These are phyloP conservation scores for Callithrix jacchus DNA, from an alignment of 2,113 vertebrate species.

Conservation along the genomic window DNA sequence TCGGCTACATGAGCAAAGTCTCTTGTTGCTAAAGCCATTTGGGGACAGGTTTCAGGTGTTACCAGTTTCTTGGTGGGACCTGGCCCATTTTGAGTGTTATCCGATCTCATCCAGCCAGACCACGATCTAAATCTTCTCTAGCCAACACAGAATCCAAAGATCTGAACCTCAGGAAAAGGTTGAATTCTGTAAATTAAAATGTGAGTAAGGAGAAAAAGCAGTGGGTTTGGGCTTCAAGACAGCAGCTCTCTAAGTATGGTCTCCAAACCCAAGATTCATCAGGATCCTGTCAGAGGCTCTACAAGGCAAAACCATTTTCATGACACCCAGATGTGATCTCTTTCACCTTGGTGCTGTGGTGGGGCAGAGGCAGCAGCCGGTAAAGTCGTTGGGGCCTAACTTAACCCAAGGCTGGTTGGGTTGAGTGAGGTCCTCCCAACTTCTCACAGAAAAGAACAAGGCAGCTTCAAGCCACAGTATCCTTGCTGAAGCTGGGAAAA, in stretches of 20 bases:
- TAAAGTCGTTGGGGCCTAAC: rapidly evolving
- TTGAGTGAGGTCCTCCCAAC: too few species aligned
- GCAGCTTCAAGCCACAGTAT: background rate
- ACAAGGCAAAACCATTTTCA: background rate
- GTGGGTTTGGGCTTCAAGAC: background rate
- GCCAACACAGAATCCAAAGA: background rate
- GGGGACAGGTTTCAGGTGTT: background rate
- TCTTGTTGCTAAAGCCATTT: background rate
- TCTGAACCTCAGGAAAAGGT: background rate
- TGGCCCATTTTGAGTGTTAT: background rate
- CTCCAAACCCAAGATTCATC: background rate
- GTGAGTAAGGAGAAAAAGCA: background rate
- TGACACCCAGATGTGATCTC: background rate
- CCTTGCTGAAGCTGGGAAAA: background rate
- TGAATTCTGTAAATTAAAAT: rapidly evolving
- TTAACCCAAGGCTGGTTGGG: rapidly evolving
- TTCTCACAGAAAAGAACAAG: too few species aligned
- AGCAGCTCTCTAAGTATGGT: background rate
- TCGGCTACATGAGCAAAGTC: background rate
- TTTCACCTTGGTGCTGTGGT: rapidly evolving
- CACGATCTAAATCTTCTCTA: background rate
- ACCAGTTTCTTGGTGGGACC: background rate
- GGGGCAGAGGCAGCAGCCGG: background rate
- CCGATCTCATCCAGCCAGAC: background rate
- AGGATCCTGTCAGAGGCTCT: background rate